Base-by-base conservation (phyloP, 2,113 vertebrate species). In the Pseudois nayaur region DNA sequence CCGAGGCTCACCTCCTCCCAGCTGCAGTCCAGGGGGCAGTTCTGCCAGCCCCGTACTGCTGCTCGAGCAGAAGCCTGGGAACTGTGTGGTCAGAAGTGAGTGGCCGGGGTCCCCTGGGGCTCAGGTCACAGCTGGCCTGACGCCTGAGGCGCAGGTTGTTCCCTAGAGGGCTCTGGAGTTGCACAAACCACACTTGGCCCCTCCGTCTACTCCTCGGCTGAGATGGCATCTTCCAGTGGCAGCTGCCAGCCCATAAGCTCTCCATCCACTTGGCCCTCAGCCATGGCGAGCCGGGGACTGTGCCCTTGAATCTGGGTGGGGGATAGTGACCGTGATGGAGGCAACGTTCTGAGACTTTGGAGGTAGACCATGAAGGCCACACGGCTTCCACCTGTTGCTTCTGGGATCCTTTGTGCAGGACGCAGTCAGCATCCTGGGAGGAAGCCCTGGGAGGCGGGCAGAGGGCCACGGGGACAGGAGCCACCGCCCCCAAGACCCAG, bases 151-250 rank as follows among this genome's bases (percentile, higher is more conserved):
- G 27, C 74, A 57, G 45, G 8, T 3, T 10, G 33, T 48, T 54
- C 12, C 60, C 91, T 15, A 1, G 50, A 27, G 76, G 62, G 25
- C 36, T 48, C 25, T 88, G 45, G 57, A n/a, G 50, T n/a, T 23
- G 29, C 25, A 27, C 52, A 74, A 31, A 54, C 25, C 55, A 33
- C 27, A 52, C 33, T 43, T 10, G 54, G 74, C 21, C 33, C 17
- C 16, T 60, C 13, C 8, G 1, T 52, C 9, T 5, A 5, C 54
- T 9, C 6, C 27, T 29, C 0, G 4, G 40, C 55, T 33, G 40
- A 17, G 9, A 16, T 1, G 14, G 21, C 40, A 9, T 45, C 27
- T 10, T 27, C 71, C 82, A 16, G 9, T 19, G 17, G 48, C 31
- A 12, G 67, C 25, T 19, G 55, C 64, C 12, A 14, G 54, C 27